Evolutionary conservation across 1,140 invertebrate species (phyloP), one percentile per base, ranked within the genome.

Genomic region (Zaprionus nigranus): DNA sequence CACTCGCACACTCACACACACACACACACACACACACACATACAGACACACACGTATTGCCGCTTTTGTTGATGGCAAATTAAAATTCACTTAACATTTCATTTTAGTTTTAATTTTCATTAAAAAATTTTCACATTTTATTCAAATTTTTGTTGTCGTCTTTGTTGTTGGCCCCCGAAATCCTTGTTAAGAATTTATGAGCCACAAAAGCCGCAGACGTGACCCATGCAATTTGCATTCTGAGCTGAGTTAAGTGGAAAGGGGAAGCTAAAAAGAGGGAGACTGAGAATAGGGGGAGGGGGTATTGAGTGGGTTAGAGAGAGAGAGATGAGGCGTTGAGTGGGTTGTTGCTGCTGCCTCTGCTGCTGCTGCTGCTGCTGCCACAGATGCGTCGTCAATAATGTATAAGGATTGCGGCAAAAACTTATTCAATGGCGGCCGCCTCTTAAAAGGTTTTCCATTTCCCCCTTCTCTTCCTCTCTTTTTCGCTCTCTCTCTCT

Each of bases 71-170:
- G 81, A 72, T 75, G 78, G 75, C 81, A 85, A 88, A 88, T 88
- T 90, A 90, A 88, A 88, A 88, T 84, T 88, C 81, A 90, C 78
- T 88, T 88, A 88, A 84, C 75, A 78, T 78, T 79, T 75, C 62
- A 64, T 68, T 82, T 82, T 83, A 81, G 77, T 75, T 88, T 78
- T 88, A 84, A 78, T 88, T 83, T 71, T 67, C 72, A 83, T 80
- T 86, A 73, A 75, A 63, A 78, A 62, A 74, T 38, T 46, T 74
- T 12, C 13, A 46, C 38, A 61, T 74, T 69, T 26, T 69, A 46
- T 61, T 56, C 13, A 22, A 54, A 66, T 53, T 69, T 59, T 54
- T 66, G 58, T 82, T 70, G 81, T 64, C 66, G 62, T 60, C 69
- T 20, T 15, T n/a, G 11, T 28, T 60, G 28, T 49, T 60, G 64